These are phyloP conservation scores for Latrodectus hesperus DNA, from an alignment of 2,888 invertebrate species.

Conservation along the genomic window DNA sequence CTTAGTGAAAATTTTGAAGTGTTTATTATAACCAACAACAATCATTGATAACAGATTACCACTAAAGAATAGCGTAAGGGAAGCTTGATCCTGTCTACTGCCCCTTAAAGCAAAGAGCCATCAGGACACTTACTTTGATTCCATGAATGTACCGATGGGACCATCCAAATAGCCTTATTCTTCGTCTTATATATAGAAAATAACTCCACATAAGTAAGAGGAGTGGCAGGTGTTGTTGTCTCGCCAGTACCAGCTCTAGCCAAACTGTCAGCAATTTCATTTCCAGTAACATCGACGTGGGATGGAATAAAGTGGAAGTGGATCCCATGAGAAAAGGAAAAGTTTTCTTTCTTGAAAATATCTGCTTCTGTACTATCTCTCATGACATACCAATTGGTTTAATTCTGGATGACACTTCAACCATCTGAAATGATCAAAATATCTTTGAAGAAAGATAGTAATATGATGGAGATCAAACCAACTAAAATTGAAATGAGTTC, in stretches of 20 bases:
- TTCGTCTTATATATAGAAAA: background rate
- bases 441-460: too few species aligned
- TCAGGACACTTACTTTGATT: too few species aligned
- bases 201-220: constrained; percentile 3
- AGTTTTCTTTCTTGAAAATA: background rate
- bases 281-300: background rate
- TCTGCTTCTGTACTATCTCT: background rate
- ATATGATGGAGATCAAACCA: background rate
- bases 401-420: background rate
- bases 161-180: too few species aligned
- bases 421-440: background rate
- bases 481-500: background rate
- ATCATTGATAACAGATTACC: too few species aligned
- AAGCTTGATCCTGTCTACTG: too few species aligned
- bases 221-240: background rate
- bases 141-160: too few species aligned
- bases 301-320: background rate
- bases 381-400: too few species aligned
- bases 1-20: too few species aligned
- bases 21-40: too few species aligned
- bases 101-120: too few species aligned
- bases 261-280: constrained; percentile 2
- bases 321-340: background rate
- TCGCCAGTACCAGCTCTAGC: background rate
- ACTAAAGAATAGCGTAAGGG: too few species aligned